Evolutionary conservation across 2,797 vertebrate genomes (phyloP).

Genomic region (Gouania willdenowi): DNA sequence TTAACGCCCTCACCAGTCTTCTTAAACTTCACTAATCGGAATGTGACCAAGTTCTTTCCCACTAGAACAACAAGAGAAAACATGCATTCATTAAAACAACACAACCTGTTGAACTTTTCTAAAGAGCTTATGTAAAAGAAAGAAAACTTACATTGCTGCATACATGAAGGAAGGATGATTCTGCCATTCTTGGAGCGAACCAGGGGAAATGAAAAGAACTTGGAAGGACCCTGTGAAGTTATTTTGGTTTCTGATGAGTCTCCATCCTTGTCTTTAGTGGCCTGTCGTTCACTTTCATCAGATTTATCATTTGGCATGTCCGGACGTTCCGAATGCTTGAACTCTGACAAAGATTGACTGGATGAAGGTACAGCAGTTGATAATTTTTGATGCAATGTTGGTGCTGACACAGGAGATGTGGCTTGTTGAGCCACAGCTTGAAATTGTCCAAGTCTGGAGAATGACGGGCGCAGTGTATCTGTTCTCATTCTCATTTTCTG

Average conservation of each 20-base stretch:
- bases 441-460: slow-evolving; percentile 39
- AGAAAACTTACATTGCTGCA: slow-evolving; percentile 61
- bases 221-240: neutral
- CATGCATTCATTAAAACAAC: neutral
- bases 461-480: slow-evolving; percentile 8
- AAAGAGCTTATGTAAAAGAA: neutral
- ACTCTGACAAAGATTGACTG: too few relatives aligned
- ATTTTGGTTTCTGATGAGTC: too few relatives aligned
- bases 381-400: too few relatives aligned
- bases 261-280: neutral
- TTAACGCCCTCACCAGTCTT: neutral
- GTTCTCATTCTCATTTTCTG: slow-evolving; percentile 33
- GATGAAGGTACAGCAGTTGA: too few relatives aligned
- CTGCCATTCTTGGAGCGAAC: slow-evolving; percentile 60
- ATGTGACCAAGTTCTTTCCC: slow-evolving; percentile 40
- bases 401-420: neutral
- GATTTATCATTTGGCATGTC: too few relatives aligned
- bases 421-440: slow-evolving; percentile 28
- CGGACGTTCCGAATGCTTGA: too few relatives aligned
- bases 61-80: slow-evolving; percentile 15
- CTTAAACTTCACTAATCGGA: slow-evolving; percentile 31
- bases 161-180: slow-evolving; percentile 63
- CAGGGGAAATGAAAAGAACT: slow-evolving; percentile 25
- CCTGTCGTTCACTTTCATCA: neutral
- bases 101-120: neutral